These are phyloP conservation scores for Drosophila multiciliata DNA, from an alignment of 2,888 invertebrate genomes.

Conservation along the genomic window DNA sequence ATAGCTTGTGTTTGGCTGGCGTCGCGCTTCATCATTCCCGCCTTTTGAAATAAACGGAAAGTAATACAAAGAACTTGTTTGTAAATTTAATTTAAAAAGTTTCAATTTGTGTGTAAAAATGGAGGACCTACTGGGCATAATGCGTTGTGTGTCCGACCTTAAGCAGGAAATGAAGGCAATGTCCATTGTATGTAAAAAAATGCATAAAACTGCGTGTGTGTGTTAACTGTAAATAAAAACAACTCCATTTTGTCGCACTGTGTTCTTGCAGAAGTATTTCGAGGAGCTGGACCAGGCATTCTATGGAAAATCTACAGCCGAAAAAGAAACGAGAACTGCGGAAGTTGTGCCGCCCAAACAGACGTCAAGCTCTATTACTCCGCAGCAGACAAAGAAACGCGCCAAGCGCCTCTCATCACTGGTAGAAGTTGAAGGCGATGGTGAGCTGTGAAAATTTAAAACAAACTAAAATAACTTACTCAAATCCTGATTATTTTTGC, in stretches of 20 bases:
- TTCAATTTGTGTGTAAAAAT: slow-evolving; percentile 46
- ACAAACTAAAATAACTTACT: background rate
- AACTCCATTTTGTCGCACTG: background rate
- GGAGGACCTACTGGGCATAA: slow-evolving; percentile 72
- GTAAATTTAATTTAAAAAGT: slow-evolving; percentile 10
- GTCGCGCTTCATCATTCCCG: slow-evolving; percentile 68
- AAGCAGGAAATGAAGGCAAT: slow-evolving; percentile 50
- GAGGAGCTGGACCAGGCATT: slow-evolving; percentile 60
- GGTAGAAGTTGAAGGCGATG: slow-evolving; percentile 64
- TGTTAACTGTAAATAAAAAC: background rate
- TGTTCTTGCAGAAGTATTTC: slow-evolving; percentile 51
- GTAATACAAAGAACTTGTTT: background rate
- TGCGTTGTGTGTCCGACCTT: slow-evolving; percentile 43
- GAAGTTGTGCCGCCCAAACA: slow-evolving; percentile 13
- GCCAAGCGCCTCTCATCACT: slow-evolving; percentile 75
- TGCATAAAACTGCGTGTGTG: background rate
- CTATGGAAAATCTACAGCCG: slow-evolving; percentile 31
- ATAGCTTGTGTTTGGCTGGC: slow-evolving; percentile 35
- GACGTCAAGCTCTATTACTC: slow-evolving; percentile 61
- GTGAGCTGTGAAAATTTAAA: slow-evolving; percentile 34
- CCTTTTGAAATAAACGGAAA: slow-evolving; percentile 68
- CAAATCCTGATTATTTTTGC: background rate
- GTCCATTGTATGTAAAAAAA: slow-evolving; percentile 51
- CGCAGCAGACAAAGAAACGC: slow-evolving; percentile 82
- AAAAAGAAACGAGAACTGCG: slow-evolving; percentile 21